Base-by-base conservation (phyloP, 2,888 invertebrate genomes). In the Cheilosia variabilis region DNA sequence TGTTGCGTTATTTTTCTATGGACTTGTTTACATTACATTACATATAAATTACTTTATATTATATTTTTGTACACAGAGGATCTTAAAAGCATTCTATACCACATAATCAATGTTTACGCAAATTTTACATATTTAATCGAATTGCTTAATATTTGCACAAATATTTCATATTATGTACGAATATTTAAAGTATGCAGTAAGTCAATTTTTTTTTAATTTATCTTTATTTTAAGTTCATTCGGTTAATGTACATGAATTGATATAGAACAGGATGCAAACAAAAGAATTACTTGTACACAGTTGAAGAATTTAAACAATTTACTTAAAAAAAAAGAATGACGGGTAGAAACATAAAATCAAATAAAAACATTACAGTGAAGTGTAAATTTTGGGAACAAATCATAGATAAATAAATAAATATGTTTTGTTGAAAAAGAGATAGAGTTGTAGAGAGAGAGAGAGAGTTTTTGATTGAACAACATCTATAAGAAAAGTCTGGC, bases 391-490 rank as follows among this genome's bases (percentile, higher is more conserved):
- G 7, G 53, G 22, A 19, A 57, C 43, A 57, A 68, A 79, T 47
- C 55, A 83, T 66, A 71, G 68, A 62, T 47, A 71, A 73, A 62
- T 47, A 73, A 45, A 37, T 15, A 34, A 69, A 68, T 57, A 60
- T 66, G 47, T 68, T 47, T 76, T 77, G 73, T 69, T 58, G 55
- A 73, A 55, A 62, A 69, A 77, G 71, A 57, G 58, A 84, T 52
- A 88, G 81, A 77, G 65, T 53, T 57, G 79, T 55, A 88, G 81
- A 87, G 41, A 88, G 68, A 87, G 55, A 83, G 66, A 87, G 68
- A 84, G 58, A 87, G 80, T 86, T 87, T 86, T 78, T 81, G 82
- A 87, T 73, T 77, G 83, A 88, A 87, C 82, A 88, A 88, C 87
- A 81, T 68, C 87, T 87, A 88, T 79, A 57, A 75, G 77, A 87